phyloP scores from a whole-genome alignment of 2,113 vertebrate species.

The Falcunculus frontatus region DNA sequence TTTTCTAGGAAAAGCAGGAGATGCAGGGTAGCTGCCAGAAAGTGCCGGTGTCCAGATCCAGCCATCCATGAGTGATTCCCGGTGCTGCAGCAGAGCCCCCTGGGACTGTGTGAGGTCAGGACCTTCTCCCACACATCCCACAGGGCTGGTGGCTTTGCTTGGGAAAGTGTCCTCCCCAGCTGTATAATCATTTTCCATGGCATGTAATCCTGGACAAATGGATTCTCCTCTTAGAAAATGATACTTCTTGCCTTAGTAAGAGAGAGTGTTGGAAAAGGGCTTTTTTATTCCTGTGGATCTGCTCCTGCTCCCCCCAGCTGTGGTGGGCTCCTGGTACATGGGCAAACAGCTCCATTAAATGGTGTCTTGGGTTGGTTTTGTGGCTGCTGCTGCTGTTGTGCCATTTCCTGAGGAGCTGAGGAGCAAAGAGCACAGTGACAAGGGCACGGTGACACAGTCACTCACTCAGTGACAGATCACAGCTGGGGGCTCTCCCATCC shows the following conservation, averaged over 20 bases:
- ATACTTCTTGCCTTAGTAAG: not conserved
- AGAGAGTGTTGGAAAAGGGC: not conserved
- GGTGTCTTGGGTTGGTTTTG: accelerated
- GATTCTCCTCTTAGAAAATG: not conserved
- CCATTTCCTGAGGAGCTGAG: not conserved
- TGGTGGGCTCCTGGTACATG: accelerated
- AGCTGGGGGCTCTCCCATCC: accelerated
- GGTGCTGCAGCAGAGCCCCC: not conserved
- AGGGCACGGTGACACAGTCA: accelerated
- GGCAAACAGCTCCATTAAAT: not conserved
- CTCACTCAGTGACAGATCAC: accelerated
- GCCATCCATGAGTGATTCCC: accelerated
- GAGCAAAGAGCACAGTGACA: not conserved
- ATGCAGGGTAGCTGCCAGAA: accelerated
- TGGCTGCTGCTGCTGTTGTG: not conserved
- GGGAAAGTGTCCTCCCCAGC: not conserved
- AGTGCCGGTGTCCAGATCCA: accelerated
- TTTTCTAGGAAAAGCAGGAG: not conserved
- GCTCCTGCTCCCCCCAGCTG: not conserved
- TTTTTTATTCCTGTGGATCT: not conserved
- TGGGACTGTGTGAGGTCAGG: not conserved
- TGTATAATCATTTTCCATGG: not conserved
- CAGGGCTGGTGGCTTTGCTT: not conserved
- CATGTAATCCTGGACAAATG: not conserved
- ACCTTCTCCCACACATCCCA: not conserved